phyloP scores from a whole-genome alignment of 2,888 invertebrate genomes.

The Bruchidius siliquastri region DNA sequence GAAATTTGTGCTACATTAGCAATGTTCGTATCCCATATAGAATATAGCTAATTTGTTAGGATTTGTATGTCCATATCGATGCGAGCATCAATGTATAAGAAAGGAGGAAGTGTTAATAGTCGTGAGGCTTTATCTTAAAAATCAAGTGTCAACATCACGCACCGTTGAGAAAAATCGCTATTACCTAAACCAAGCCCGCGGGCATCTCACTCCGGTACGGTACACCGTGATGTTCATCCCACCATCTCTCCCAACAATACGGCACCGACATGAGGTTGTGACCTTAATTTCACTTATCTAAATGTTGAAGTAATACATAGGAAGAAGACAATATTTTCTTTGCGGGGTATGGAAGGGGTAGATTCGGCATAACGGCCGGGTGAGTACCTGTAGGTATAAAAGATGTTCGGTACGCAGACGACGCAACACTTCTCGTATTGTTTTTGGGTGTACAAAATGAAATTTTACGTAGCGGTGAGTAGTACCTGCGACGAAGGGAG shows the following conservation, averaged over 20 bases:
- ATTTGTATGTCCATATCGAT: neutral
- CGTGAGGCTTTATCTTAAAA: neutral
- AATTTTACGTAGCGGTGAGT: slow-evolving; percentile 40
- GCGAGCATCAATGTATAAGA: neutral
- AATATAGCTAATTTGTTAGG: neutral
- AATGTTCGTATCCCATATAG: neutral
- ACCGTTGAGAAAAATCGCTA: slow-evolving; percentile 1
- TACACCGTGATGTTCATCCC: neutral
- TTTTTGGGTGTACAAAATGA: slow-evolving; percentile 37
- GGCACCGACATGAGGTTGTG: slow-evolving; percentile 39
- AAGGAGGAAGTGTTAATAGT: neutral
- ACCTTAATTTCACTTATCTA: slow-evolving; percentile 45
- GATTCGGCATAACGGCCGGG: slow-evolving; percentile 11
- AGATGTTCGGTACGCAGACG: slow-evolving; percentile 28
- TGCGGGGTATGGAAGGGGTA: neutral
- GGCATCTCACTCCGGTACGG: neutral
- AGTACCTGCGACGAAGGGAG: slow-evolving; percentile 2
- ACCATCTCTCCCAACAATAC: slow-evolving; percentile 12
- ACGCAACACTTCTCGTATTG: slow-evolving; percentile 32
- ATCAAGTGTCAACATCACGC: slow-evolving; percentile 7
- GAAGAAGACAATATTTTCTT: slow-evolving; percentile 28
- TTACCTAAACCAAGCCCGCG: neutral
- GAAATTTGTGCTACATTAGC: no score
- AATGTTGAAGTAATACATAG: slow-evolving; percentile 39
- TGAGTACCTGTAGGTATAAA: slow-evolving; percentile 35